A percentile compares a stretch with the other conserved stretches of the same genome.
Conservation (phyloP, 2,888 invertebrate genomes). For the Agrochola circellaris region DNA sequence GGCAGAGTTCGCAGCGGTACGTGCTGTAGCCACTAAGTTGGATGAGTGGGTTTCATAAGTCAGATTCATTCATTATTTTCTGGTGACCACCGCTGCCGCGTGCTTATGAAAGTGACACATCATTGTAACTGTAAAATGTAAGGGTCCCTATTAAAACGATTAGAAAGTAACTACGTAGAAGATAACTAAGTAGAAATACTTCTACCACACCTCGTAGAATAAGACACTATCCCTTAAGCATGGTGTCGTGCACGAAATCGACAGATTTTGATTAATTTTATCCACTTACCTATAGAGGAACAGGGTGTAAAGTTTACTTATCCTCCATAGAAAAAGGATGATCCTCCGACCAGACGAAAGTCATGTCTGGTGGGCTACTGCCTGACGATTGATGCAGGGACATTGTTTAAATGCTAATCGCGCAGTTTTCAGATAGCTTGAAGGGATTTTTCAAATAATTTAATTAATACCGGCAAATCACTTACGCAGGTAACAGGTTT, state of each 20-base stretch:
- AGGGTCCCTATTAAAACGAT: background rate
- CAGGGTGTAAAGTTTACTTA: too few species aligned
- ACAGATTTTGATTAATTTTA: background rate
- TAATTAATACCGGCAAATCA: background rate
- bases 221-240: too few species aligned
- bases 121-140: too few species aligned
- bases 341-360: too few species aligned
- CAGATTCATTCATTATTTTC: background rate
- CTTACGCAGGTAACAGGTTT: background rate
- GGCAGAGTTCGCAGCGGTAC: slow-evolving; percentile 93
- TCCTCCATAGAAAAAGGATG: too few species aligned
- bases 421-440: background rate
- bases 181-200: background rate
- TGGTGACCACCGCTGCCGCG: background rate
- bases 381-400: too few species aligned
- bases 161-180: too few species aligned
- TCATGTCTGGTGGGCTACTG: too few species aligned
- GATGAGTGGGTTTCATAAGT: background rate
- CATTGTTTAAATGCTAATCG: too few species aligned
- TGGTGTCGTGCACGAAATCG: background rate
- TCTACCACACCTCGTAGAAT: background rate
- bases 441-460: background rate
- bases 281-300: too few species aligned
- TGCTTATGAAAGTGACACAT: too few species aligned
- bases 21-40: slow-evolving; percentile 13